Base-by-base conservation (phyloP, 1,140 invertebrate genomes). In the Aphidius gifuensis region DNA sequence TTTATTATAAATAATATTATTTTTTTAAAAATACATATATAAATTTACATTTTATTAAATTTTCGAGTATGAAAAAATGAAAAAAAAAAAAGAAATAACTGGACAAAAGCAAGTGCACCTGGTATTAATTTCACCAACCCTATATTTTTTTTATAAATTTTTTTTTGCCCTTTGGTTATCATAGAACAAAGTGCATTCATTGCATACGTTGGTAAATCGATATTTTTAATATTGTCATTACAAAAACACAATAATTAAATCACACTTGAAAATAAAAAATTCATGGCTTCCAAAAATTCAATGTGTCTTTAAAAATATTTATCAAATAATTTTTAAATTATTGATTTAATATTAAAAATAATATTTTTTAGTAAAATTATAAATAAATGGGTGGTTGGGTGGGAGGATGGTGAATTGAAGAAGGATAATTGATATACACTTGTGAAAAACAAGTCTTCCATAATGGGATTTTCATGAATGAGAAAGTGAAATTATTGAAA, bases 141-240 rank as follows among this genome's bases (percentile, higher is more conserved):
- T 32, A 32, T 32, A 3, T 32, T 32, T 32, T 23, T 32, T 32
- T 32, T 32, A 32, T 32, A 32, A 32, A 32, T 3, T 32, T 32
- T 32, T 32, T 32, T 32, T 32, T 2, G 4, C 23, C 23, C 23
- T 32, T 32, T 32, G 23, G 23, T 32, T 32, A 3, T 16, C 39
- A 53, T 11, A 43, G 53, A 68, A 77, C 79, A 81, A 81, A 80
- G 79, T 81, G 78, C 78, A 81, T 80, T 74, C 79, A 74, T 74
- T 73, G 76, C 77, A 81, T 80, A 78, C 79, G 69, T 77, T 73
- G 71, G 71, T 73, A 73, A 78, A 81, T 81, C 78, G 72, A 81
- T 81, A 80, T 79, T 81, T 81, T 80, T 4, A 81, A 80, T 81
- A 81, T 80, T 75, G 76, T 78, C 23, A 32, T 32, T 72, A 69